Evolutionary conservation across 2,113 vertebrate species (phyloP).

Genomic region (Melanostigma gelatinosum): DNA sequence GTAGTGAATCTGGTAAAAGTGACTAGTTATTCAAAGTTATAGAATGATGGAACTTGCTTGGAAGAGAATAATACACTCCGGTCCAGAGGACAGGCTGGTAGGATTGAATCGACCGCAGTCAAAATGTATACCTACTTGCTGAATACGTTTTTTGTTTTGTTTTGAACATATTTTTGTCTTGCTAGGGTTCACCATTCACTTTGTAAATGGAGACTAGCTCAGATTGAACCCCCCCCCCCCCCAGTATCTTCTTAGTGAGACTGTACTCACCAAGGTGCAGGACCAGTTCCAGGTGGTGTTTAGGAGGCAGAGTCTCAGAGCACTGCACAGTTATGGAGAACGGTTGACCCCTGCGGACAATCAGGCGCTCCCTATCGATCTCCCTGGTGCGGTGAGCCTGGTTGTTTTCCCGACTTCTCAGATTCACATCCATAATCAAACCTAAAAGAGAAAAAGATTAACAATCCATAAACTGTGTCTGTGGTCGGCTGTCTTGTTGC

Average conservation of each 20-base stretch:
- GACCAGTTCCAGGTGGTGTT: conserved; percentile 72
- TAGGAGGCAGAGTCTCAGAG: conserved; percentile 70
- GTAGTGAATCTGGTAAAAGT: not conserved
- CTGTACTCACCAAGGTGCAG: conserved; percentile 80
- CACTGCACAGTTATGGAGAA: conserved; percentile 83
- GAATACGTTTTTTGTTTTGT: not conserved
- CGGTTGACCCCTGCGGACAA: conserved; percentile 86
- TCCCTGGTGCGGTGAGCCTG: conserved; percentile 85
- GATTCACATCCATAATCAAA: conserved; percentile 68
- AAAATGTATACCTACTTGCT: not conserved
- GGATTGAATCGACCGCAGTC: not conserved
- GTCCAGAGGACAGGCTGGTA: not conserved
- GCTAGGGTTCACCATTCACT: not conserved
- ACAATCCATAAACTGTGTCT: not conserved
- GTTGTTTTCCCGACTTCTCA: conserved; percentile 83
- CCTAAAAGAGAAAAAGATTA: conserved; percentile 43
- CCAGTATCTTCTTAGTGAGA: not conserved
- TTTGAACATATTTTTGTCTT: not conserved
- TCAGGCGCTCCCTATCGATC: conserved; percentile 79
- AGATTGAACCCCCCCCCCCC: not conserved
- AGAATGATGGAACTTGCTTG: not conserved
- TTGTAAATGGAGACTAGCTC: not conserved
- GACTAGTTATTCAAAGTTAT: not conserved
- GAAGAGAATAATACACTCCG: not conserved
- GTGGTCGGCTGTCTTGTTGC: not conserved